phyloP scores from a whole-genome alignment of 2,888 invertebrate genomes.

The Muschampia staudingeri region DNA sequence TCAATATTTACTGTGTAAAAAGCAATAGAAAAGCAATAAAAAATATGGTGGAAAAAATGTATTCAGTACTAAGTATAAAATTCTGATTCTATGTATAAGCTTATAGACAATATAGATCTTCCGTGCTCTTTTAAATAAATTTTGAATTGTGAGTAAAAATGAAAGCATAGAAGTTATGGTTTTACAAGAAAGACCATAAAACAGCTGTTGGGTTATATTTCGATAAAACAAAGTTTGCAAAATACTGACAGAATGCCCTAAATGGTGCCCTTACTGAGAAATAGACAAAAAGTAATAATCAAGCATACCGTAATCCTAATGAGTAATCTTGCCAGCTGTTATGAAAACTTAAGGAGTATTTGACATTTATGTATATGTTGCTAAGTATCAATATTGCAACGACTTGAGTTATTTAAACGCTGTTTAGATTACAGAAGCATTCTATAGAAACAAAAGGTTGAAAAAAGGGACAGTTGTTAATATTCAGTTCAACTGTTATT shows the following conservation, averaged over 20 bases:
- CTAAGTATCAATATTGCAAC: not conserved
- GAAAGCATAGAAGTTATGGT: not conserved
- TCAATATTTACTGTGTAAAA: no score
- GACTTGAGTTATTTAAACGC: not conserved
- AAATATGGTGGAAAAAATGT: no score
- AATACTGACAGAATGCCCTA: conserved; percentile 2
- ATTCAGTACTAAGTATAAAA: no score
- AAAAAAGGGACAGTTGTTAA: not conserved
- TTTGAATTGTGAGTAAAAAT: no score
- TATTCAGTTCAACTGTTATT: not conserved
- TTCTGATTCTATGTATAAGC: no score
- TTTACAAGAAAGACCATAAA: conserved; percentile 12
- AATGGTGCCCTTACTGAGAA: not conserved
- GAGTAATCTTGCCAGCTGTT: not conserved
- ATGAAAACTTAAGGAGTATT: not conserved
- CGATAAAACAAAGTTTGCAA: not conserved
- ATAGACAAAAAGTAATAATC: conserved; percentile 15
- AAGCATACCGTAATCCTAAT: conserved; percentile 24
- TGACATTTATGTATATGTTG: not conserved
- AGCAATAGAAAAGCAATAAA: no score
- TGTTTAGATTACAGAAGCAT: not conserved
- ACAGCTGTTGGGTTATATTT: not conserved
- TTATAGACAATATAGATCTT: no score
- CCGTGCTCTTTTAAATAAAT: no score
- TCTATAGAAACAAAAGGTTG: not conserved